These are phyloP conservation scores for Aphelenchoides besseyi DNA, from an alignment of 1,140 invertebrate genomes.

Conservation along the genomic window DNA sequence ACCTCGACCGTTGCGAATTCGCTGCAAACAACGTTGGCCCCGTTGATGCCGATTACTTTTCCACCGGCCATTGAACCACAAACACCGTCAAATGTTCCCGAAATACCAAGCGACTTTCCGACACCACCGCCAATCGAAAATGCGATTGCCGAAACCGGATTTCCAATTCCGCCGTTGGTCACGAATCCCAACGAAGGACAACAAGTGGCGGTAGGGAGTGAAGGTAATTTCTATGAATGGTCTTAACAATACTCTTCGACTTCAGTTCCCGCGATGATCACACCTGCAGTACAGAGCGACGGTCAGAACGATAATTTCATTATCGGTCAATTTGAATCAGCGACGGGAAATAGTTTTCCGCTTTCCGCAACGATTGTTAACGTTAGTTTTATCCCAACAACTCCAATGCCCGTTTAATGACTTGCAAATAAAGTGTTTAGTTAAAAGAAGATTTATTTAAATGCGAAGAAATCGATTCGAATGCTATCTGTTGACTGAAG, in stretches of 20 bases:
- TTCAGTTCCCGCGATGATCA: neutral
- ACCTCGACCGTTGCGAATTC: neutral
- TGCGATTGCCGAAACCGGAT: slow-evolving; percentile 6
- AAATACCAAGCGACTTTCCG: neutral
- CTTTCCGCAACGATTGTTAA: slow-evolving; percentile 1
- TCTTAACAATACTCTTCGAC: neutral
- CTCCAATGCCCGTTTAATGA: slow-evolving; percentile 10
- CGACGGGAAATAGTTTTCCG: neutral
- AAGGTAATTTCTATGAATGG: neutral
- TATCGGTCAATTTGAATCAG: neutral
- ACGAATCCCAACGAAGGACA: neutral
- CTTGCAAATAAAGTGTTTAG: too few relatives aligned
- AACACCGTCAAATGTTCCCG: neutral
- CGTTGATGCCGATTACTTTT: slow-evolving; percentile 2
- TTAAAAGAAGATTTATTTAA: too few relatives aligned
- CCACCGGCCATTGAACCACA: neutral
- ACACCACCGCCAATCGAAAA: neutral
- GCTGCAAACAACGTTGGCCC: neutral
- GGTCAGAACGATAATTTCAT: slow-evolving; percentile 10
- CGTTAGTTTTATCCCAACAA: neutral
- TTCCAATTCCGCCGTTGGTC: neutral
- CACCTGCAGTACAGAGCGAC: neutral
- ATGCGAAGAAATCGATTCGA: too few relatives aligned
- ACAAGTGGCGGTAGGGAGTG: neutral
- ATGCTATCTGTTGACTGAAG: too few relatives aligned